Evolutionary conservation across 1,140 invertebrate species (phyloP).

Genomic region (Scaptomyza pallida): DNA sequence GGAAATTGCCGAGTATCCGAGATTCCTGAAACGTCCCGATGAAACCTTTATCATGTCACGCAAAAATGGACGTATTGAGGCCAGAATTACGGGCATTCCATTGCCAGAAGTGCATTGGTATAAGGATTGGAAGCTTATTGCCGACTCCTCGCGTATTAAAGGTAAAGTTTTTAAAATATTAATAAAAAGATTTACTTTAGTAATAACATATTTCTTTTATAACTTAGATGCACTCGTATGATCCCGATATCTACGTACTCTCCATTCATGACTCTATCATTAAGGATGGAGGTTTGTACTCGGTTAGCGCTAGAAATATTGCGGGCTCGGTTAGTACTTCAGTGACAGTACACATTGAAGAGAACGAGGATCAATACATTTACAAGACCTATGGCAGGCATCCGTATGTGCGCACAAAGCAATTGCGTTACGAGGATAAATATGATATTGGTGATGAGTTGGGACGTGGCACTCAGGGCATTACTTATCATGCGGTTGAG

Average conservation of each 20-base stretch:
- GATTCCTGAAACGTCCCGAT: conserved; percentile 93
- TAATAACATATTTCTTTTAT: background rate
- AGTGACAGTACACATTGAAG: conserved; percentile 95
- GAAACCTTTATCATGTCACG: conserved; percentile 91
- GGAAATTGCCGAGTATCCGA: conserved; percentile 95
- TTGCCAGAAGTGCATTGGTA: conserved; percentile 98
- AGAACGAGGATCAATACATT: conserved; percentile 91
- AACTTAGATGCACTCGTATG: conserved; percentile 90
- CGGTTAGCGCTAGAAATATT: conserved; percentile 95
- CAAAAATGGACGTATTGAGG: conserved; percentile 90
- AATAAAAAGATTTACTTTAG: background rate
- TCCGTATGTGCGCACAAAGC: conserved; percentile 87
- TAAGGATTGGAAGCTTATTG: conserved; percentile 97
- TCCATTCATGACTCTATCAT: conserved; percentile 93
- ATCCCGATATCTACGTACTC: conserved; percentile 93
- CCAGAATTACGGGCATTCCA: conserved; percentile 94
- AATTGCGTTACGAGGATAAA: conserved; percentile 90
- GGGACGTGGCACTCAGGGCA: conserved; percentile 95
- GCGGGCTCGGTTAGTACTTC: conserved; percentile 95
- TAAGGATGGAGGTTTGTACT: conserved; percentile 97
- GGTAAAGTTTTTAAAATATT: conserved; percentile 84
- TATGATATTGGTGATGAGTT: conserved; percentile 97
- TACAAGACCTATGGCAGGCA: conserved; percentile 89
- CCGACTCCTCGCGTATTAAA: conserved; percentile 91
- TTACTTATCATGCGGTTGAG: conserved; percentile 95